Percentiles rank a stretch among this genome's conserved stretches.
phyloP scores from a whole-genome alignment of 2,113 vertebrate species.

The Carassius carassius region DNA sequence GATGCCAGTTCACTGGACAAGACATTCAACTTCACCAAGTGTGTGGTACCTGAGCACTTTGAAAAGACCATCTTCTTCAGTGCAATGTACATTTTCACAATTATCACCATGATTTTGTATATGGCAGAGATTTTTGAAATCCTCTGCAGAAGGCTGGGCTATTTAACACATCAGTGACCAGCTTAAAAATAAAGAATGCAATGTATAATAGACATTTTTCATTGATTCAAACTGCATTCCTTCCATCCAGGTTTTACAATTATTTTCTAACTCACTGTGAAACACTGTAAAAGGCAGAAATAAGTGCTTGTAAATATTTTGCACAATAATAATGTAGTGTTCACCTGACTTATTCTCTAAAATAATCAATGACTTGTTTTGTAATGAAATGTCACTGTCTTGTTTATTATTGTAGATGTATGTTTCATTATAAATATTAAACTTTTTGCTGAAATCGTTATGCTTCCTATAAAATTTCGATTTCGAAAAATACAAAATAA shows the following conservation, averaged over 20 bases:
- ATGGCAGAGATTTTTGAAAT: constrained; percentile 79
- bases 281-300: background rate
- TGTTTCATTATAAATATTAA: background rate
- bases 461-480: background rate
- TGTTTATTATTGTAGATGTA: constrained; percentile 7
- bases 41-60: constrained; percentile 79
- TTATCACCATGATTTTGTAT: constrained; percentile 76
- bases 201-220: background rate
- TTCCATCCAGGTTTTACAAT: constrained; percentile 22
- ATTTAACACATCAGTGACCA: constrained; percentile 67
- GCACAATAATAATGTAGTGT: background rate
- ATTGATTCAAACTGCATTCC: background rate
- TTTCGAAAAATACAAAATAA: background rate
- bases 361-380: background rate
- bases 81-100: constrained; percentile 79
- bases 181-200: constrained; percentile 11
- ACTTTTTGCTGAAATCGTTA: background rate
- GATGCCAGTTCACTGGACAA: constrained; percentile 70
- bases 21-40: constrained; percentile 69
- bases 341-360: background rate
- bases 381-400: background rate
- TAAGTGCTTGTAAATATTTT: constrained; percentile 1
- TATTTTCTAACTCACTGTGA: background rate
- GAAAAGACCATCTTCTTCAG: constrained; percentile 83
- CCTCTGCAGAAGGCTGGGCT: constrained; percentile 72